Conservation (phyloP, 2,113 vertebrate genomes). For the Carlito syrichta region DNA sequence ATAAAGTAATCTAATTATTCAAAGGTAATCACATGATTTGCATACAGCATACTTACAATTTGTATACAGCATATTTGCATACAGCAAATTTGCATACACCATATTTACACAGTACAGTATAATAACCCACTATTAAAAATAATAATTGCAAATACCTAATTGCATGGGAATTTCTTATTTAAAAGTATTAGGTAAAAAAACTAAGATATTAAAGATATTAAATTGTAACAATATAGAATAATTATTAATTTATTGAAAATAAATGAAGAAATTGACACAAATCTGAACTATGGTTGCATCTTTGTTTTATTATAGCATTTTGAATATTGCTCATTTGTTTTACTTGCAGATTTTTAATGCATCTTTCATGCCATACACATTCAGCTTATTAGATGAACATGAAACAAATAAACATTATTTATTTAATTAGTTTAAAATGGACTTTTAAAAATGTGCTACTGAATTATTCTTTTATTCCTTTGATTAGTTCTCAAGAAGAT, state of each 20-base stretch:
- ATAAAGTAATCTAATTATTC: background rate
- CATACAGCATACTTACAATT: no score
- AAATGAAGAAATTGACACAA: background rate
- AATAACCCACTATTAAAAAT: background rate
- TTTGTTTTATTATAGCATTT: no score
- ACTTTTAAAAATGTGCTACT: background rate
- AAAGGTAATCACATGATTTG: background rate
- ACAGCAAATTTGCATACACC: no score
- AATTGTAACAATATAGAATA: background rate
- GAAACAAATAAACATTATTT: background rate
- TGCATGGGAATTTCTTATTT: background rate
- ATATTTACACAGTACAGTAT: background rate
- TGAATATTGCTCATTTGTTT: background rate
- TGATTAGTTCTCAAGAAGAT: background rate
- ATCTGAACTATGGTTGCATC: background rate
- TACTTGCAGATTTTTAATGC: background rate
- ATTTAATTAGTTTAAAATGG: background rate
- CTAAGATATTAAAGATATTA: no score
- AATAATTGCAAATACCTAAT: background rate
- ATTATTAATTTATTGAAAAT: background rate
- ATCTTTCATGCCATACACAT: background rate
- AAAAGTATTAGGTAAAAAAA: background rate
- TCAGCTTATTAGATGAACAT: background rate
- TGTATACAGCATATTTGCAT: no score
- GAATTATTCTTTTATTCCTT: background rate